Evolutionary conservation across 1,140 invertebrate genomes (phyloP).

Genomic region (Ephestia elutella): DNA sequence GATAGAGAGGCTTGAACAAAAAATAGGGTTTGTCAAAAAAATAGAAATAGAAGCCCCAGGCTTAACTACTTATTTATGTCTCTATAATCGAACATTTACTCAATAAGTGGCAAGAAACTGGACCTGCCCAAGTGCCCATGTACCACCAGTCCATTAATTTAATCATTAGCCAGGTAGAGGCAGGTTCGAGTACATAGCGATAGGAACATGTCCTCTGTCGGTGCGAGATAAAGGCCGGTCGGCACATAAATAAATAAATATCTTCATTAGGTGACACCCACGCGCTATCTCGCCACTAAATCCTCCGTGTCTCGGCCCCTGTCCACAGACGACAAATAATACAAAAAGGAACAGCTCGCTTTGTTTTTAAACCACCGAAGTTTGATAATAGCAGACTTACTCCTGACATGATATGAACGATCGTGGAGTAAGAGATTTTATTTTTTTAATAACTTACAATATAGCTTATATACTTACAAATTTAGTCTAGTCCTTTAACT

Average conservation of each 20-base stretch:
- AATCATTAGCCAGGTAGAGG: slow-evolving; percentile 23
- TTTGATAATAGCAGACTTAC: not conserved
- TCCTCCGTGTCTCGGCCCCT: slow-evolving; percentile 58
- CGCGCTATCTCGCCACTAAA: slow-evolving; percentile 65
- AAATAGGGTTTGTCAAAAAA: too few species aligned
- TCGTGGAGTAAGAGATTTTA: slow-evolving; percentile 8
- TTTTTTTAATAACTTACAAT: not conserved
- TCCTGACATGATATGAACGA: not conserved
- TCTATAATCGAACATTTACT: too few species aligned
- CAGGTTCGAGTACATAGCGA: slow-evolving; percentile 23
- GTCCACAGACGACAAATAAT: slow-evolving; percentile 24
- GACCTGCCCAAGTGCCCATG: not conserved
- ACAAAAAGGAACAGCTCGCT: not conserved
- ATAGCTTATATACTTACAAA: too few species aligned
- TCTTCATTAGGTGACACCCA: slow-evolving; percentile 72
- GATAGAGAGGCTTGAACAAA: too few species aligned
- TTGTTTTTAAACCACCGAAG: slow-evolving; percentile 6
- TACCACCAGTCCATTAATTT: slow-evolving; percentile 17
- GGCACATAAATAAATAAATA: slow-evolving; percentile 59
- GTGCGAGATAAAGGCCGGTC: slow-evolving; percentile 59
- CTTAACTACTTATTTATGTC: too few species aligned
- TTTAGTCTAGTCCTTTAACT: too few species aligned
- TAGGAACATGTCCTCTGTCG: slow-evolving; percentile 42
- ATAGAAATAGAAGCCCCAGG: too few species aligned
- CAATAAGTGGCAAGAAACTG: not conserved